Percentiles rank a stretch among this genome's conserved stretches.
Conservation (phyloP, 2,888 invertebrate genomes). For the Oscheius sp. region DNA sequence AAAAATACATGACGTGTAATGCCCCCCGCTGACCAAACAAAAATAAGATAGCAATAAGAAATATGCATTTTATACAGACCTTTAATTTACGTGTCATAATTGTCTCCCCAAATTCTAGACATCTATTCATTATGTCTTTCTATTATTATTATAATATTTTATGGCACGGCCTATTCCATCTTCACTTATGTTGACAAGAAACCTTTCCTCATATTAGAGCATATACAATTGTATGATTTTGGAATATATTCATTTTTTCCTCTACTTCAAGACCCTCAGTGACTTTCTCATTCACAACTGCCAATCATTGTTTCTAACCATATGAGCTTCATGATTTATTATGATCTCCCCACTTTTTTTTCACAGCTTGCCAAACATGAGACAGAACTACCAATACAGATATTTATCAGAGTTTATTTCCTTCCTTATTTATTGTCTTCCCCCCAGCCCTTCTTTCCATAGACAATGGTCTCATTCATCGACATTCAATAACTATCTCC, state of each 20-base stretch:
- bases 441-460: not conserved
- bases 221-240: slow-evolving; percentile 26
- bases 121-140: slow-evolving; percentile 27
- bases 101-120: slow-evolving; percentile 22
- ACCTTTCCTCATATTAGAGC: slow-evolving; percentile 28
- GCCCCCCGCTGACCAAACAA: slow-evolving; percentile 14
- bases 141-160: not conserved
- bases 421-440: slow-evolving; percentile 10
- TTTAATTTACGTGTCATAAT: slow-evolving; percentile 28
- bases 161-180: slow-evolving; percentile 29
- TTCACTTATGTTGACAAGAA: slow-evolving; percentile 22
- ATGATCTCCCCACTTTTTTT: not conserved
- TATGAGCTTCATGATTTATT: slow-evolving; percentile 22
- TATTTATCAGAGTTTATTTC: slow-evolving; percentile 33
- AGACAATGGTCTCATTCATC: not conserved
- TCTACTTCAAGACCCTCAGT: slow-evolving; percentile 1
- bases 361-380: not conserved
- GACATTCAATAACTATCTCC: not conserved
- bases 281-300: slow-evolving; percentile 20
- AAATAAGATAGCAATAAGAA: slow-evolving; percentile 33
- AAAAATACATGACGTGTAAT: slow-evolving; percentile 72
- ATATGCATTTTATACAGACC: not conserved
- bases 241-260: not conserved
- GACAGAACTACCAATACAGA: slow-evolving; percentile 7
- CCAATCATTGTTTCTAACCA: slow-evolving; percentile 6